Evolutionary conservation across 1,140 invertebrate species (phyloP).

Genomic region (Galleria mellonella): DNA sequence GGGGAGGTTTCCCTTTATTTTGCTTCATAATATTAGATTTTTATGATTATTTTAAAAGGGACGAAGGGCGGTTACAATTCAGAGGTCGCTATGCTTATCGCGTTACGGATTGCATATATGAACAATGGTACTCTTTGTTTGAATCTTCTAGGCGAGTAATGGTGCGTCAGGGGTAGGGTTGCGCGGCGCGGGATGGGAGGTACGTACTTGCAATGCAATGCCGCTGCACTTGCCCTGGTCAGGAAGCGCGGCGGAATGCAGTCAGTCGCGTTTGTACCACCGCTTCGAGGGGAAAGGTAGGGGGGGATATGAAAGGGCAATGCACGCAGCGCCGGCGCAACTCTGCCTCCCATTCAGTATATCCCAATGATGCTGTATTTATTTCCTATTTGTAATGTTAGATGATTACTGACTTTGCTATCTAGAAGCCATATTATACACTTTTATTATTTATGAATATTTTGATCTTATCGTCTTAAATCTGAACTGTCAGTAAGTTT

Average conservation of each 20-base stretch:
- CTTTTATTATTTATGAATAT: too few relatives aligned
- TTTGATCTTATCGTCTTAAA: too few relatives aligned
- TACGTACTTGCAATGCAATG: conserved; percentile 55
- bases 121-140: conserved; percentile 9
- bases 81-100: conserved; percentile 13
- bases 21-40: conserved; percentile 41
- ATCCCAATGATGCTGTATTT: conserved; percentile 39
- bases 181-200: conserved; percentile 14
- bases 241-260: conserved; percentile 70
- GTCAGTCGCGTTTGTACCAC: conserved; percentile 60
- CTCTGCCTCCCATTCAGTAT: conserved; percentile 58
- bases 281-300: conserved; percentile 22
- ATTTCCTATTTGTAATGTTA: conserved; percentile 43
- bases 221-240: conserved; percentile 68
- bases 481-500: too few relatives aligned
- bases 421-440: too few relatives aligned
- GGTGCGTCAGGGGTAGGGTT: not conserved
- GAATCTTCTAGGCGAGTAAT: conserved; percentile 1
- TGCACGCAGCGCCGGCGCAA: conserved; percentile 63
- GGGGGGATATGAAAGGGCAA: conserved; percentile 42
- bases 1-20: conserved; percentile 30
- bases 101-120: not conserved
- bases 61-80: conserved; percentile 17
- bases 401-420: conserved; percentile 9
- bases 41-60: conserved; percentile 45